Evolutionary conservation across 2,797 vertebrate genomes (phyloP), one percentile per base, ranked within the genome.

Genomic region (Enteromius thamalakanensis): DNA sequence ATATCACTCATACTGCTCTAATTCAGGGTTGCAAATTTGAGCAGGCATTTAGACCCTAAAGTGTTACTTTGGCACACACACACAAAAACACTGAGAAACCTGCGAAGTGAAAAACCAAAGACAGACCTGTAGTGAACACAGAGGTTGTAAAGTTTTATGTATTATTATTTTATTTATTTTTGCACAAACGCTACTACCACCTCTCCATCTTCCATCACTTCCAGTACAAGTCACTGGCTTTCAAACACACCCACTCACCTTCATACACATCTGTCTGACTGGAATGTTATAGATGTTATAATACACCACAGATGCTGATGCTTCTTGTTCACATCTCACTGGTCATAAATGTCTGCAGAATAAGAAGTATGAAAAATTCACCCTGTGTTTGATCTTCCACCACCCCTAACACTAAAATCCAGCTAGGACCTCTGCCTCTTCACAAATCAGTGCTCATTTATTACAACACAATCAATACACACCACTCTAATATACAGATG

Each of bases 261-360:
- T 70, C 68, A 70, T 17, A 51, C 71, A 65, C 53, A 64, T 32
- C 60, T 7, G 6, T 32, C 80, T 79, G 72, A 60, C 47, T 6
- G 72, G 51, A 76, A 58, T 62, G 81, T 67, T 81, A 81, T 76
- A 79, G 68, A 68, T 68, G 71, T 79, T 71, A 72, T 81, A 76
- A 78, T 69, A 62, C 72, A 81, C 60, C 26, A 62, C 14, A 55
- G 75, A 45, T 29, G 42, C 72, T 23, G 47, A 55, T 85, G 49
- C 47, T 26, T 51, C 60, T 79, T 74, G 86, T 40, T 80, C 76
- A 80, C 29, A 81, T 85, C 81, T 83, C 65, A 87, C 65, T 1
- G 29, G 67, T 26, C 9, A 75, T 85, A 87, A 85, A 87, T 83
- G 84, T 87, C 84, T 77, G 47, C 80, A 83, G 64, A 85, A 80